These are phyloP conservation scores for Harpagifer antarcticus DNA, from an alignment of 2,797 vertebrate genomes.

Conservation along the genomic window DNA sequence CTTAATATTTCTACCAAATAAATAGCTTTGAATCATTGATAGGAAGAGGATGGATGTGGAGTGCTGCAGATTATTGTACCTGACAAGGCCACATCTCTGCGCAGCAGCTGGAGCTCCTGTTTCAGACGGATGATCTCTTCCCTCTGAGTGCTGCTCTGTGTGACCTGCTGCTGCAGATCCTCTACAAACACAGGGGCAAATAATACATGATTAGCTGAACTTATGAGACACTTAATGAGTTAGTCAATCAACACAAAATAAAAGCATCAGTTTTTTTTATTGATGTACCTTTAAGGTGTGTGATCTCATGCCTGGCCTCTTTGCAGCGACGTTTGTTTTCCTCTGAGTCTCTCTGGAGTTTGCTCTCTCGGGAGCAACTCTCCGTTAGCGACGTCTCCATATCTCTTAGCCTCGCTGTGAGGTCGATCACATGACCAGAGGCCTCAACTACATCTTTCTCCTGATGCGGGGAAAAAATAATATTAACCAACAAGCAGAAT, in stretches of 20 bases:
- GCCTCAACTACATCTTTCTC: conserved; percentile 89
- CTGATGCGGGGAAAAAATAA: conserved; percentile 65
- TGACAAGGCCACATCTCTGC: conserved; percentile 81
- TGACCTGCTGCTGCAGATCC: conserved; percentile 71
- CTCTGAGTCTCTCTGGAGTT: conserved; percentile 81
- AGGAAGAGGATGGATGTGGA: not conserved
- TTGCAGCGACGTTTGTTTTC: conserved; percentile 82
- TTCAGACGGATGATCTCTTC: conserved; percentile 91
- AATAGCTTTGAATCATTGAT: too few species aligned
- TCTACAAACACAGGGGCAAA: conserved; percentile 32
- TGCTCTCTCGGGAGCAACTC: conserved; percentile 75
- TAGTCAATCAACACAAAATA: not conserved
- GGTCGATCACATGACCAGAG: conserved; percentile 83
- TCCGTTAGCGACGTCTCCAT: conserved; percentile 79
- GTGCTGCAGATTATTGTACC: conserved; percentile 76
- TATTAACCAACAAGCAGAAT: not conserved
- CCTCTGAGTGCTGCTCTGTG: conserved; percentile 87
- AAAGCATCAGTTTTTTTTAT: too few species aligned
- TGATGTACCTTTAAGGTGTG: conserved; percentile 85
- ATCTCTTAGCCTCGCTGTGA: conserved; percentile 81
- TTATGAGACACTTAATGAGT: not conserved
- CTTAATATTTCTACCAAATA: not conserved
- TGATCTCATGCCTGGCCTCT: conserved; percentile 77
- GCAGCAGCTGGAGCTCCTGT: conserved; percentile 87
- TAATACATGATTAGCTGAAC: accelerated